These are phyloP conservation scores for Clupea harengus DNA, from an alignment of 2,113 vertebrate species.

Conservation along the genomic window DNA sequence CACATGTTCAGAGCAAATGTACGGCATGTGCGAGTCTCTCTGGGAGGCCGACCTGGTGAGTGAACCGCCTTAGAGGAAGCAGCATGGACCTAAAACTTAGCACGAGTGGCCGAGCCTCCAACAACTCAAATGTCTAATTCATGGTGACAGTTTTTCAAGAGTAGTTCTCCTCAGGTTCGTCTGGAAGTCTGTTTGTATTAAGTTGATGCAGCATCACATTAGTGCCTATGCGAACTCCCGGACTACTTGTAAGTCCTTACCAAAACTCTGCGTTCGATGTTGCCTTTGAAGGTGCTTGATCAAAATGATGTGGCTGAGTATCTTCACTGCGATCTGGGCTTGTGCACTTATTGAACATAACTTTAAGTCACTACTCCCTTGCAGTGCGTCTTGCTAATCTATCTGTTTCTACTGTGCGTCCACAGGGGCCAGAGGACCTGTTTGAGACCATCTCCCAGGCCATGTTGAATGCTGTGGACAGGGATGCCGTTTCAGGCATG, in stretches of 20 bases:
- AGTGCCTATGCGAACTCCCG: too few relatives aligned
- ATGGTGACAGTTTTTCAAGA: not conserved
- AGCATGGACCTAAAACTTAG: too few relatives aligned
- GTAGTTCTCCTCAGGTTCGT: not conserved
- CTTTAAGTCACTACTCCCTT: not conserved
- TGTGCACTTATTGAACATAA: not conserved
- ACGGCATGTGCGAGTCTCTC: conserved; percentile 95
- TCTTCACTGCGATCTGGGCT: not conserved
- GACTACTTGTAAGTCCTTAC: too few relatives aligned
- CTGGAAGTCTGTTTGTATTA: not conserved
- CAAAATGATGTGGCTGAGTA: not conserved
- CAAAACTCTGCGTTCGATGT: too few relatives aligned
- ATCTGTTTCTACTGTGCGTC: conserved; percentile 19
- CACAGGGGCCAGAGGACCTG: conserved; percentile 88
- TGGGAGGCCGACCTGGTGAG: conserved; percentile 96
- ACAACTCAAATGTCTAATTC: not conserved
- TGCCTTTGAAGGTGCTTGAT: too few relatives aligned
- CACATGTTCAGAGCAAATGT: conserved; percentile 96
- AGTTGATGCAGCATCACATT: not conserved
- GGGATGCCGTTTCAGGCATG: conserved; percentile 94
- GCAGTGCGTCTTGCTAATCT: not conserved
- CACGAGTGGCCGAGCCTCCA: too few relatives aligned
- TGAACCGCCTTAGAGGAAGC: not conserved
- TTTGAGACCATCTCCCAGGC: conserved; percentile 98
- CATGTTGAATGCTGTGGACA: conserved; percentile 93